These are phyloP conservation scores for Thalassoma bifasciatum DNA, from an alignment of 2,113 vertebrate species.

Conservation along the genomic window DNA sequence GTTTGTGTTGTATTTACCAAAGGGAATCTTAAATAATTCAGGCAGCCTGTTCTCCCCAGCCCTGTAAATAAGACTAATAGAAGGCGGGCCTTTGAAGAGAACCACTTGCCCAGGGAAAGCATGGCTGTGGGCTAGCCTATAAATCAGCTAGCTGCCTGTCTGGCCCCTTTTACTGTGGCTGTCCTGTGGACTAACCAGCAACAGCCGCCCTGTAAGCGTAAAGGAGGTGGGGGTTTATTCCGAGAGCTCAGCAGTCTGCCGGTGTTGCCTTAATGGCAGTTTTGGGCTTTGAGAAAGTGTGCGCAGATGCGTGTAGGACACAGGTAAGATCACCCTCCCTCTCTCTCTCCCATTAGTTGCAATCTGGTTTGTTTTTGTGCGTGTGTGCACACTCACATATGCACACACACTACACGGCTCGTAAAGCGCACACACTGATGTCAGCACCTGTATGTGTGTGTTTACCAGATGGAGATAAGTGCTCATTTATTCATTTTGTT, in stretches of 20 bases:
- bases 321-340: slow-evolving; percentile 20
- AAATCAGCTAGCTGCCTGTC: slow-evolving; percentile 66
- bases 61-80: slow-evolving; percentile 80
- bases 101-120: slow-evolving; percentile 67
- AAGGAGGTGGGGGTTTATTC: slow-evolving; percentile 51
- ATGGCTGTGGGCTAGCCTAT: slow-evolving; percentile 59
- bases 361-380: slow-evolving; percentile 11
- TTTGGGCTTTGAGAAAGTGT: slow-evolving; percentile 25
- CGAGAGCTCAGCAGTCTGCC: slow-evolving; percentile 50
- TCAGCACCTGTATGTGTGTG: slow-evolving; percentile 56
- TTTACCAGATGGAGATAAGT: slow-evolving; percentile 65
- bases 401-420: slow-evolving; percentile 10
- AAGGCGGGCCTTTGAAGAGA: slow-evolving; percentile 68
- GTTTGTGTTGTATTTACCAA: slow-evolving; percentile 70
- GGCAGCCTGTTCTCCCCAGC: slow-evolving; percentile 57
- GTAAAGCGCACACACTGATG: slow-evolving; percentile 47
- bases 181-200: slow-evolving; percentile 36
- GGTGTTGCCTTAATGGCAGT: slow-evolving; percentile 28
- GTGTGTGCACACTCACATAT: neutral
- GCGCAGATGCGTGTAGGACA: slow-evolving; percentile 37
- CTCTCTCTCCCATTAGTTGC: neutral
- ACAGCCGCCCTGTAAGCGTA: slow-evolving; percentile 44
- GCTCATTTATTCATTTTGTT: slow-evolving; percentile 66
- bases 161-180: slow-evolving; percentile 43
- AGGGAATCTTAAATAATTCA: slow-evolving; percentile 78